These are phyloP conservation scores for Gallinago nigripennis DNA, from an alignment of 2,797 vertebrate genomes.

Conservation along the genomic window DNA sequence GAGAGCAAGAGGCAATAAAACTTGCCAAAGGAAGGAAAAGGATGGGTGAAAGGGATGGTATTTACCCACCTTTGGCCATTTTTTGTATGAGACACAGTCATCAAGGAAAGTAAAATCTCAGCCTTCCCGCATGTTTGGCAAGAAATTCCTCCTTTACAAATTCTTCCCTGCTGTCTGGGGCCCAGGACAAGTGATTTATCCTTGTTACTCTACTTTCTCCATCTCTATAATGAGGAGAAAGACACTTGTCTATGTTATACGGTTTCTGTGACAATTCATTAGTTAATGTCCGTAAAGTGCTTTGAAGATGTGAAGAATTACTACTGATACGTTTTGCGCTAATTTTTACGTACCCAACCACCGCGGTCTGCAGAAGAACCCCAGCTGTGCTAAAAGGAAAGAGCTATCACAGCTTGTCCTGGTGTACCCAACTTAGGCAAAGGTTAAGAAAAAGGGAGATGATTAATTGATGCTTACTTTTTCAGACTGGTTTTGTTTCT, in stretches of 20 bases:
- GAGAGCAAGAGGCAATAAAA: background rate
- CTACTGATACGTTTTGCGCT: background rate
- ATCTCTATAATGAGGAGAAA: constrained; percentile 15
- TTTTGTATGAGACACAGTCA: background rate
- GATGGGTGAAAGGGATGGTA: background rate
- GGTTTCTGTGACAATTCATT: constrained; percentile 10
- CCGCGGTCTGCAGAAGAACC: background rate
- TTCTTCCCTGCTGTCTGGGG: background rate
- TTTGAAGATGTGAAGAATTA: background rate
- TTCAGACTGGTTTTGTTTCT: background rate
- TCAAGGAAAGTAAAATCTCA: background rate
- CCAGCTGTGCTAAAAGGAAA: background rate
- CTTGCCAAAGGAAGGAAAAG: background rate
- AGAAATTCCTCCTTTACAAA: background rate
- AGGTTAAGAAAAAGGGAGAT: background rate
- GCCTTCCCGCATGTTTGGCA: rapidly evolving
- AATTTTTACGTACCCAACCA: background rate
- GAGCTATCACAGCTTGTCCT: background rate
- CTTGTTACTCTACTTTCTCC: background rate
- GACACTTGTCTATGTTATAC: background rate
- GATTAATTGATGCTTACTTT: background rate
- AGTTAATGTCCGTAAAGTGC: background rate
- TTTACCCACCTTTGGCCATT: background rate
- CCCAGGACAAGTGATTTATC: background rate
- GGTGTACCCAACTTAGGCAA: background rate